These are phyloP conservation scores for Ophion slaviceki DNA, from an alignment of 2,888 invertebrate species.

Conservation along the genomic window DNA sequence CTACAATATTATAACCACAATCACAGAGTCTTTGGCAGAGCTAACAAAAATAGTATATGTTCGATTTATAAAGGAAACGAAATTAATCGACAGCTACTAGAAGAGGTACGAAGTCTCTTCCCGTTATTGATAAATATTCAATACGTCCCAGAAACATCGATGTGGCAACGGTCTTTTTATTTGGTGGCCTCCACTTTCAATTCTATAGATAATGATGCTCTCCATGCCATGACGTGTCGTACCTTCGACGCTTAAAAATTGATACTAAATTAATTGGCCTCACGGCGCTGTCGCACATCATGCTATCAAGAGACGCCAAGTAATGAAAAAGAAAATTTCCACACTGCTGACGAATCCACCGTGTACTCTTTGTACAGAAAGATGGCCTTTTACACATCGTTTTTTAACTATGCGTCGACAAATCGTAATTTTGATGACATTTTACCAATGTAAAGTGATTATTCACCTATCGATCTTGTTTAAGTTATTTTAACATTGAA, in stretches of 20 bases:
- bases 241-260: neutral
- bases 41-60: too few relatives aligned
- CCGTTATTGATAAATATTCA: too few relatives aligned
- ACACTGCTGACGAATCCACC: neutral
- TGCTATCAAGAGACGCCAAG: neutral
- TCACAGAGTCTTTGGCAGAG: too few relatives aligned
- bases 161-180: neutral
- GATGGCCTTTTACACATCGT: neutral
- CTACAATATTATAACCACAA: too few relatives aligned
- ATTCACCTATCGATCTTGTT: neutral
- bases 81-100: too few relatives aligned
- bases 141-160: too few relatives aligned
- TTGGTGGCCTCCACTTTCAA: neutral
- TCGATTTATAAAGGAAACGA: too few relatives aligned
- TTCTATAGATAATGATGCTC: neutral
- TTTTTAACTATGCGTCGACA: neutral
- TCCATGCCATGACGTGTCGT: neutral
- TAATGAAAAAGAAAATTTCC: neutral
- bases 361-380: neutral
- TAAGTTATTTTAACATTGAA: too few relatives aligned
- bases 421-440: neutral
- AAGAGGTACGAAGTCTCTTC: too few relatives aligned
- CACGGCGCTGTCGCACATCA: neutral
- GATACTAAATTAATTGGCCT: neutral
- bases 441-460: neutral